Percentiles rank a stretch among this genome's conserved stretches.
phyloP scores from a whole-genome alignment of 2,113 vertebrate species.

The Zapornia atra region DNA sequence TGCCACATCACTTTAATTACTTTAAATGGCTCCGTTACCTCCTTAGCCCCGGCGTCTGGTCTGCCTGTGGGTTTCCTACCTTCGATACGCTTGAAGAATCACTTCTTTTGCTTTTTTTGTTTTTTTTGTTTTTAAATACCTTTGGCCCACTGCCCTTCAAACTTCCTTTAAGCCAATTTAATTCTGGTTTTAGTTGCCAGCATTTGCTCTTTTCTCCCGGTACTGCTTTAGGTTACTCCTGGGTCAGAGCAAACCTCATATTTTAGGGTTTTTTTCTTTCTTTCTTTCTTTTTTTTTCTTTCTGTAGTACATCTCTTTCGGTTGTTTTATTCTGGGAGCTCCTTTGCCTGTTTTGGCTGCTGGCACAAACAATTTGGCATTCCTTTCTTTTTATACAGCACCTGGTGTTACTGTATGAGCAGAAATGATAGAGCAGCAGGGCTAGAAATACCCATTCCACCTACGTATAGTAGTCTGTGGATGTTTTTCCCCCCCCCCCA shows the following conservation, averaged over 20 bases:
- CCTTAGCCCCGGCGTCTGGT: neutral
- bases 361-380: constrained; percentile 11
- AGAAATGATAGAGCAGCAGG: constrained; percentile 48
- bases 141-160: neutral
- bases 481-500: neutral
- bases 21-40: neutral
- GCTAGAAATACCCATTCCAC: neutral
- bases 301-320: neutral
- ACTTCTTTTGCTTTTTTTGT: neutral
- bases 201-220: neutral
- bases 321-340: constrained; percentile 44
- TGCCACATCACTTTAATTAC: neutral
- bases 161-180: neutral
- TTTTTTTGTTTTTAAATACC: neutral
- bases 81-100: neutral
- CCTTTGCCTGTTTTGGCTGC: neutral
- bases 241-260: neutral
- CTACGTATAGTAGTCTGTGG: neutral
- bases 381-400: constrained; percentile 42
- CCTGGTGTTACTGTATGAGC: neutral
- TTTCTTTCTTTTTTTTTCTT: too few relatives aligned
- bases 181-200: neutral
- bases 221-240: neutral
- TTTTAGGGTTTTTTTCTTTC: neutral
- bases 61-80: neutral